Evolutionary conservation across 2,113 vertebrate species (phyloP).

Genomic region (Hiodon tergisus): DNA sequence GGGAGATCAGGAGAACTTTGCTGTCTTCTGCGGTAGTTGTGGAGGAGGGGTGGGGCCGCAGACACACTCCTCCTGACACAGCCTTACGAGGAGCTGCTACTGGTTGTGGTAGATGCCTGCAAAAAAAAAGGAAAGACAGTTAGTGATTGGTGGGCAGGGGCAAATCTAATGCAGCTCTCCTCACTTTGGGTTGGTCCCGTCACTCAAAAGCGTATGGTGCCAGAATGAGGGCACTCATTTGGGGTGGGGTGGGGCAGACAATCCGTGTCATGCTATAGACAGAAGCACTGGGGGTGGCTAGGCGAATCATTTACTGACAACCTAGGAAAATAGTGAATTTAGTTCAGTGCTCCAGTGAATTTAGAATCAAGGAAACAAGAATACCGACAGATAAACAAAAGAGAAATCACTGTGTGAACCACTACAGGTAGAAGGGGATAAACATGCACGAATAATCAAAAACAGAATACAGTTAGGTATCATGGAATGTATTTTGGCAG

Average conservation of each 20-base stretch:
- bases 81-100: conserved; percentile 57
- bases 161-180: conserved; percentile 15
- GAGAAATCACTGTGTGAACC: conserved; percentile 6
- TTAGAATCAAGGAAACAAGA: conserved; percentile 30
- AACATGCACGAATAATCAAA: conserved; percentile 44
- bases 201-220: background rate
- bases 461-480: conserved; percentile 28
- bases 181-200: conserved; percentile 19
- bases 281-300: conserved; percentile 35
- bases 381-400: conserved; percentile 22
- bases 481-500: conserved; percentile 24
- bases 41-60: background rate
- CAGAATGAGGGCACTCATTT: no score
- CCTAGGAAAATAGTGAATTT: conserved; percentile 16
- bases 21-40: background rate
- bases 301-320: conserved; percentile 49
- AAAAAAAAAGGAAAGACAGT: conserved; percentile 38
- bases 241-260: background rate
- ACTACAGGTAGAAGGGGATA: conserved; percentile 26
- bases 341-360: conserved; percentile 29
- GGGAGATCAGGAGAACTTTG: background rate
- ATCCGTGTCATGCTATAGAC: conserved; percentile 52
- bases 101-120: conserved; percentile 62
- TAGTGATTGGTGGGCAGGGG: background rate
- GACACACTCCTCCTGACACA: conserved; percentile 28